Evolutionary conservation across 2,888 invertebrate genomes (phyloP), one percentile per base, ranked within the genome.

Genomic region (Cryptophagus acutangulus): DNA sequence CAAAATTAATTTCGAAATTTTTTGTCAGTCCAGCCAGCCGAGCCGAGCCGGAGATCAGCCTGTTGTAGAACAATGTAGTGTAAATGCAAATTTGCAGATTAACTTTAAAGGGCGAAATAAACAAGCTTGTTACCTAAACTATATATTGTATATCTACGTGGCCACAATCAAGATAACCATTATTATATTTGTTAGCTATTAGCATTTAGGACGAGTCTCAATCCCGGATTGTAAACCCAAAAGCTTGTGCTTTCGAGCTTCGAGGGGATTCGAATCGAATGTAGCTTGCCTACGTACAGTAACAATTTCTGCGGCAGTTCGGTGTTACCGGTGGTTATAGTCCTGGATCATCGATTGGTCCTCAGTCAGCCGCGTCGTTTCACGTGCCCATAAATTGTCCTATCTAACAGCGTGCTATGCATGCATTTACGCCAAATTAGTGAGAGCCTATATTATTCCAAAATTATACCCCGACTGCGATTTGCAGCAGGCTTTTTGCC

Each of bases 391-490:
- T 62, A 62, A 62, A 62, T 62, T 54, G 51, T 50, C 51, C 55
- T 57, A 59, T 52, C 59, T 53, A 50, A 53, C 55, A 49, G 57
- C 46, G 43, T 41, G 47, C 48, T 46, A 44, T 57, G 57, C 57
- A 57, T 58, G 61, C 58, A 57, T 58, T 54, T 54, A 49, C 52
- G 54, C 53, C 54, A 58, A 59, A 59, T 59, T 59, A 59, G 53
- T 49, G 52, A 50, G 47, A 48, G 55, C 54, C 53, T 56, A 51
- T 57, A 57, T 58, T 58, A 57, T 53, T 55, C 55, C 54, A 55
- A 12, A 12, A 26, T 26, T 26, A 12, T 6, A 26, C 26, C n/a
- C n/a, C n/a, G n/a, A n/a, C n/a, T n/a, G n/a, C n/a, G n/a, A n/a
- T n/a, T n/a, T n/a, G n/a, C n/a, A n/a, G n/a, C n/a, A n/a, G n/a